Base-by-base conservation (phyloP, 2,888 invertebrate genomes). In the Cataglyphis livida region DNA sequence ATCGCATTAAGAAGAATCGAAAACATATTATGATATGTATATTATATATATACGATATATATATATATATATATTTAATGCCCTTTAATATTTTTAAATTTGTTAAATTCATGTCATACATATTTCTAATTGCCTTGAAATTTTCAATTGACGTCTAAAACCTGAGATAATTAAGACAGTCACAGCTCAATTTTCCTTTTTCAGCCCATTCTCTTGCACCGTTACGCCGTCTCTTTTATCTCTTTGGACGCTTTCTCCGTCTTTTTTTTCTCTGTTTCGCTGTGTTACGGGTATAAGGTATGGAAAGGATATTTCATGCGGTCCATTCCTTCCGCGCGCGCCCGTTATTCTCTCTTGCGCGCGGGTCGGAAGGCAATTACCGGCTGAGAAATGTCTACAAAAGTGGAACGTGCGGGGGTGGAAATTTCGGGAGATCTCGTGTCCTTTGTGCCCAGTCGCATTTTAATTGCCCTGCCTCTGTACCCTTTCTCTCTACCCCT, bases 251-350 rank as follows among this genome's bases (percentile, higher is more conserved):
- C 3, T n/a, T 41, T 76, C 21, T 44, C 44, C 44, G 44, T 15
- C 9, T 76, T 21, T 54, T 78, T 62, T 86, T 62, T 86, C 84
- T 90, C 82, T 89, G 78, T 90, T 87, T 87, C 87, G 78, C 59
- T 75, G 78, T 79, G 78, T 79, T 81, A 70, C 85, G 85, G 78
- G 73, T 79, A 90, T 88, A 89, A 89, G 90, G 88, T 85, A 81
- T 71, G 88, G 81, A 88, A 81, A 89, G 84, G 90, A 89, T 88
- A 88, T 89, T 90, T 82, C 83, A 85, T 85, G 84, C 83, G 82
- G 83, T 76, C 86, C 86, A 86, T 89, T 89, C 86, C 86, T 88
- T 89, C 74, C 81, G 83, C 73, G 73, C 78, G 44, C 81, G 82
- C 73, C 78, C 78, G 44, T 87, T 74, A 81, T 82, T 75, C 84